Percentiles rank a stretch among this genome's conserved stretches.
phyloP scores from a whole-genome alignment of 2,888 invertebrate genomes.

The Tipula confusa region DNA sequence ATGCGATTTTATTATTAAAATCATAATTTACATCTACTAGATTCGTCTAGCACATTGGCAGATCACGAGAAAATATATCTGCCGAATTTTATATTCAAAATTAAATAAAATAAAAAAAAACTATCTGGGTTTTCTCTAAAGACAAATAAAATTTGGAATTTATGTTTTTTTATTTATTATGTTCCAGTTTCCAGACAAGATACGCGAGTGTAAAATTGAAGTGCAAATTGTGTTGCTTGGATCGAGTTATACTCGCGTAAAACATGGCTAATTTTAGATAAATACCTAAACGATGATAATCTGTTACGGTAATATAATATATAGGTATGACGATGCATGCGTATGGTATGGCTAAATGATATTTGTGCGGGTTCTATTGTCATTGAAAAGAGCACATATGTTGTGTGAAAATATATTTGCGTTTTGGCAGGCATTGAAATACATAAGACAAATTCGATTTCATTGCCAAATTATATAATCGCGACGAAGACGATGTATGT shows the following conservation, averaged over 20 bases:
- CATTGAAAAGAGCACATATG: not conserved
- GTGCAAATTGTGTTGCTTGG: no score
- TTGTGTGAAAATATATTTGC: not conserved
- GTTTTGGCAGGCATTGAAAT: not conserved
- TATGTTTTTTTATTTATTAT: not conserved
- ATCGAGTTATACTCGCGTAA: no score
- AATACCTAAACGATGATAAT: not conserved
- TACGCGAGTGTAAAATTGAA: no score
- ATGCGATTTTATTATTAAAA: not conserved
- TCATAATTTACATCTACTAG: not conserved
- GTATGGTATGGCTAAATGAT: not conserved
- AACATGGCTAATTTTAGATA: no score
- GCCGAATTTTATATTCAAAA: not conserved
- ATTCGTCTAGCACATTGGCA: not conserved
- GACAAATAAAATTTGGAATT: not conserved
- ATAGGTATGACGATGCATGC: not conserved
- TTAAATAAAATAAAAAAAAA: not conserved
- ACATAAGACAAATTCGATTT: not conserved
- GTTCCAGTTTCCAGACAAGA: no score
- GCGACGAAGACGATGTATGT: not conserved
- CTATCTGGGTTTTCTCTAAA: not conserved
- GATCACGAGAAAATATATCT: not conserved
- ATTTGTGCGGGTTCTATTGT: not conserved
- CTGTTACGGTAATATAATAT: not conserved
- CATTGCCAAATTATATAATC: conserved; percentile 14